phyloP scores from a whole-genome alignment of 2,113 vertebrate genomes.

The Cephalopterus ornatus region DNA sequence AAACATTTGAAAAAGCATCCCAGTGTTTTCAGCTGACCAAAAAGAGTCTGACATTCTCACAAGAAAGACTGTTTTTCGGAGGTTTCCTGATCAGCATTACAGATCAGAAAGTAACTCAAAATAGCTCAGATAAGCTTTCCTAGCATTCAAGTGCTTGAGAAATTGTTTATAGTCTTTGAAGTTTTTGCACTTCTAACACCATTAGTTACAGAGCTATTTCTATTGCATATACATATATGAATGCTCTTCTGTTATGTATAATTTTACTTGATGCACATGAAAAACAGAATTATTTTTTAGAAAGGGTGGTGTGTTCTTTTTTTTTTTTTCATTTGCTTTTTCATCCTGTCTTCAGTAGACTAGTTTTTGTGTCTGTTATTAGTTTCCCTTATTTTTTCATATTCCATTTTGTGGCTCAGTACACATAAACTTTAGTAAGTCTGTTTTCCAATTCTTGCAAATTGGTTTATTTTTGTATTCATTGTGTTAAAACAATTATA shows the following conservation, averaged over 20 bases:
- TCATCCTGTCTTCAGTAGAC: not conserved
- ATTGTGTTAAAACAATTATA: not conserved
- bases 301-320: not conserved
- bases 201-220: not conserved
- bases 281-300: constrained; percentile 7
- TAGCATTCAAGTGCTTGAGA: not conserved
- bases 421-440: not conserved
- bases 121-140: not conserved
- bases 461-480: not conserved
- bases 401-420: not conserved
- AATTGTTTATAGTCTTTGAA: not conserved
- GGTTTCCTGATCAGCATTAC: not conserved
- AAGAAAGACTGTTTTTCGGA: not conserved
- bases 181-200: not conserved
- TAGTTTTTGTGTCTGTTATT: not conserved
- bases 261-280: constrained; percentile 4
- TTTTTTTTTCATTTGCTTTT: not conserved
- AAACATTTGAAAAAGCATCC: not conserved
- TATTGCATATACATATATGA: not conserved
- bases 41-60: not conserved
- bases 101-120: not conserved
- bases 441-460: not conserved
- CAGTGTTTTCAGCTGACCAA: not conserved
- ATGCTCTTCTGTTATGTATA: not conserved
- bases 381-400: constrained; percentile 18